phyloP scores from a whole-genome alignment of 2,888 invertebrate species.

The Halictus quadricinctus region DNA sequence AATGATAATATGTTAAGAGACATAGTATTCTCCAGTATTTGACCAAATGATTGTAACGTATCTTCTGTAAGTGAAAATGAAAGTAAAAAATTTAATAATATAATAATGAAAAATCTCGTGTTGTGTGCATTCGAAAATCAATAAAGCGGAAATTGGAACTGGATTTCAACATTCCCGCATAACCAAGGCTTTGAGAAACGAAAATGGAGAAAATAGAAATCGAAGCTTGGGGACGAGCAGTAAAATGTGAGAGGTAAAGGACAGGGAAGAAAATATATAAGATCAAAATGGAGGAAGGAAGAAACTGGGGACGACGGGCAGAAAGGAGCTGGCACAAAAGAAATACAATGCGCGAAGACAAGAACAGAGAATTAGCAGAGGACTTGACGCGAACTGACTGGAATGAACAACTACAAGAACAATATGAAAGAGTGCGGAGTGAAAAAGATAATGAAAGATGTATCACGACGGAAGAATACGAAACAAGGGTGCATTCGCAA shows the following conservation, averaged over 20 bases:
- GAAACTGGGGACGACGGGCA: not conserved
- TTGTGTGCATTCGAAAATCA: not conserved
- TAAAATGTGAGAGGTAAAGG: not conserved
- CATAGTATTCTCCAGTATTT: too few relatives aligned
- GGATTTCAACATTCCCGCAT: not conserved
- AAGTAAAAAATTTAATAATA: not conserved
- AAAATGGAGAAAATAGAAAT: not conserved
- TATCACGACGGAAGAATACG: not conserved
- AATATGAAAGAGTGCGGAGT: not conserved
- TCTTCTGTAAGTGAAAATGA: not conserved
- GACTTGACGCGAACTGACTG: not conserved
- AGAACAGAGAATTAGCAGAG: not conserved
- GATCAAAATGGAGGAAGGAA: not conserved
- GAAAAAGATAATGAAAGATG: not conserved
- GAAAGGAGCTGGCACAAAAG: not conserved
- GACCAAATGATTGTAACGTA: not conserved
- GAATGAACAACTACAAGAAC: constrained; percentile 1
- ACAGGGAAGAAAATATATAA: not conserved
- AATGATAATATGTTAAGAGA: not conserved
- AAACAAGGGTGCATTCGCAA: not conserved
- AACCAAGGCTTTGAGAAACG: not conserved
- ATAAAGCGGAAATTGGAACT: not conserved
- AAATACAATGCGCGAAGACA: not conserved
- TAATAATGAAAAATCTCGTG: not conserved
- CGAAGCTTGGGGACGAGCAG: not conserved